Evolutionary conservation across 2,888 invertebrate genomes (phyloP).

Genomic region (Acleris laterana): DNA sequence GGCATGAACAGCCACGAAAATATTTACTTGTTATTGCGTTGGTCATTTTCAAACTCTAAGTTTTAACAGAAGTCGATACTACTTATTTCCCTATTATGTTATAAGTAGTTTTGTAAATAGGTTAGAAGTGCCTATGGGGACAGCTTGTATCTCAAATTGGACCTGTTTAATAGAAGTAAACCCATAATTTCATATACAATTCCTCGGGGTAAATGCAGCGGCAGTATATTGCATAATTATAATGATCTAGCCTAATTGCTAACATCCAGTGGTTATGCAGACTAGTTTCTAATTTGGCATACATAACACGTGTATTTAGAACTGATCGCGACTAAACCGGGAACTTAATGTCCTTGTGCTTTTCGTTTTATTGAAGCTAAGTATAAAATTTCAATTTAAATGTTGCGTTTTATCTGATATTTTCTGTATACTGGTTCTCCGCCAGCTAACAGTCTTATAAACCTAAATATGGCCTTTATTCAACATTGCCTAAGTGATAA

Average conservation of each 20-base stretch:
- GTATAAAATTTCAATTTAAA: too few relatives aligned
- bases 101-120: not conserved
- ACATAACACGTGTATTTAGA: slow-evolving; percentile 1
- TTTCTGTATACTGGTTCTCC: too few relatives aligned
- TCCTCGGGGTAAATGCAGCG: slow-evolving; percentile 19
- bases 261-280: slow-evolving; percentile 24
- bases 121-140: slow-evolving; percentile 6
- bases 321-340: not conserved
- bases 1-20: not conserved
- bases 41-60: too few relatives aligned
- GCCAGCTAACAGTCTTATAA: too few relatives aligned
- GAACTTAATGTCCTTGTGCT: slow-evolving; percentile 4
- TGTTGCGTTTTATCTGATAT: too few relatives aligned
- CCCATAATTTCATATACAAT: slow-evolving; percentile 15
- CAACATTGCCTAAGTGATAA: too few relatives aligned
- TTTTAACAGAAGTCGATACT: too few relatives aligned
- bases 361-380: not conserved
- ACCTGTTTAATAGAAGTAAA: slow-evolving; percentile 20
- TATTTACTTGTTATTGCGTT: not conserved
- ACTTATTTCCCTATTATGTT: not conserved
- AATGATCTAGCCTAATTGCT: slow-evolving; percentile 27
- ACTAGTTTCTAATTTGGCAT: slow-evolving; percentile 15
- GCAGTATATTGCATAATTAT: slow-evolving; percentile 30
- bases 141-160: slow-evolving; percentile 10
- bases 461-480: too few relatives aligned